phyloP scores from a whole-genome alignment of 2,797 vertebrate species.

The Helicolenus hilgendorfi region DNA sequence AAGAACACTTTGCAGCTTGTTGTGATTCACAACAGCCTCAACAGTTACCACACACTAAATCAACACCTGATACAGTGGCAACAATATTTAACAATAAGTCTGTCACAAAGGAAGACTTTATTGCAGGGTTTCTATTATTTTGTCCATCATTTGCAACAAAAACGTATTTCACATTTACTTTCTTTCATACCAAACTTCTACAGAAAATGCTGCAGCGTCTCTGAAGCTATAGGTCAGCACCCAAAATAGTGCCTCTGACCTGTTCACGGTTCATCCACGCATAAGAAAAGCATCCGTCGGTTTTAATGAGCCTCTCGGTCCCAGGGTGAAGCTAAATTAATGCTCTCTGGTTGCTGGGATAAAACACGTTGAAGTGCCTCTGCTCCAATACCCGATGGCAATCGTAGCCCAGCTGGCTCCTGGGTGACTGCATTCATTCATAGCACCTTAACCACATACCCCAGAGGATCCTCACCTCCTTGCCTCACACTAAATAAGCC shows the following conservation, averaged over 20 bases:
- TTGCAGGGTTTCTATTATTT: neutral
- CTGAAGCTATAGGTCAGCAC: neutral
- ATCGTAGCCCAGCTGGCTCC: slow-evolving; percentile 23
- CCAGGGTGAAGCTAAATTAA: slow-evolving; percentile 3
- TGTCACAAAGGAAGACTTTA: neutral
- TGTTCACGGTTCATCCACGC: slow-evolving; percentile 25
- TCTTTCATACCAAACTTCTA: neutral
- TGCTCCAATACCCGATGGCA: neutral
- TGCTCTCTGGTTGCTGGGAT: neutral
- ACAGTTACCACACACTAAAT: neutral
- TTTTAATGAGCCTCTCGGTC: slow-evolving; percentile 23
- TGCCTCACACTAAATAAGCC: slow-evolving; percentile 63
- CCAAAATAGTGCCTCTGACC: neutral
- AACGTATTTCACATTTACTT: neutral
- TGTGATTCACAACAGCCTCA: neutral
- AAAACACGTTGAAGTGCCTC: neutral
- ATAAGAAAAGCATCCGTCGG: neutral
- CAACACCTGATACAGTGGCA: neutral
- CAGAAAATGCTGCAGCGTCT: neutral
- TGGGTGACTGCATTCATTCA: slow-evolving; percentile 55
- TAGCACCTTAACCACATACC: slow-evolving; percentile 54
- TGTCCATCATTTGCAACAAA: neutral
- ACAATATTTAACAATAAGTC: neutral
- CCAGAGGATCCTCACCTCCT: slow-evolving; percentile 54
- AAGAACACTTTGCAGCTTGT: neutral